phyloP scores from a whole-genome alignment of 2,797 vertebrate species.

The Melanotaenia nigrans region DNA sequence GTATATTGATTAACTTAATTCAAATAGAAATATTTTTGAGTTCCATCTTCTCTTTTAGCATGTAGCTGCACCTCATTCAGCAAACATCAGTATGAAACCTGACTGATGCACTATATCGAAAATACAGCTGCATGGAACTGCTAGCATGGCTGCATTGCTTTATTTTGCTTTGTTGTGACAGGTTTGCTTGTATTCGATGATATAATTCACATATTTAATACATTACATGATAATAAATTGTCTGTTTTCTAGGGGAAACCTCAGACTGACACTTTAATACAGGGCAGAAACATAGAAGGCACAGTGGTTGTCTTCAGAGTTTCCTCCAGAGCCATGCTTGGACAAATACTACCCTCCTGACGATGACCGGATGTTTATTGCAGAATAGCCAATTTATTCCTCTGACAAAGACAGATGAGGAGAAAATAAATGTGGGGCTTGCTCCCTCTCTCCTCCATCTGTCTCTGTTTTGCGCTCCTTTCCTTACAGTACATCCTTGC shows the following conservation, averaged over 20 bases:
- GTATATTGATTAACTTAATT: too few relatives aligned
- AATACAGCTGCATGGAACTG: background rate
- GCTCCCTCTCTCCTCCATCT: conserved; percentile 9
- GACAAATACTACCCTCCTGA: conserved; percentile 61
- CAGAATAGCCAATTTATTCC: conserved; percentile 62
- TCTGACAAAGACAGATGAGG: conserved; percentile 68
- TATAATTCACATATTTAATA: background rate
- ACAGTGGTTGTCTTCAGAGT: conserved; percentile 45
- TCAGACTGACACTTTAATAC: conserved; percentile 50
- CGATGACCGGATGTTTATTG: conserved; percentile 61
- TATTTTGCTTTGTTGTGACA: background rate
- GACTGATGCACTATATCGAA: background rate
- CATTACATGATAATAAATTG: conserved; percentile 45
- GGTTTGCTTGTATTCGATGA: background rate
- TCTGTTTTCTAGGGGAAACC: conserved; percentile 12
- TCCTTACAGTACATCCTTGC: conserved; percentile 21
- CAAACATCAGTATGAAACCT: background rate
- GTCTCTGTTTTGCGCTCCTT: conserved; percentile 7
- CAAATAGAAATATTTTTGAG: too few relatives aligned
- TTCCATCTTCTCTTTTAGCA: background rate
- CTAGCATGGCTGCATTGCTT: background rate
- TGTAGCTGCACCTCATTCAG: background rate
- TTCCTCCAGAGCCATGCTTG: conserved; percentile 30
- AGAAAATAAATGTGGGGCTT: conserved; percentile 31
- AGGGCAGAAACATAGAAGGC: conserved; percentile 25